Conservation (phyloP, 1,140 invertebrate genomes). For the Acromyrmex echinatior region DNA sequence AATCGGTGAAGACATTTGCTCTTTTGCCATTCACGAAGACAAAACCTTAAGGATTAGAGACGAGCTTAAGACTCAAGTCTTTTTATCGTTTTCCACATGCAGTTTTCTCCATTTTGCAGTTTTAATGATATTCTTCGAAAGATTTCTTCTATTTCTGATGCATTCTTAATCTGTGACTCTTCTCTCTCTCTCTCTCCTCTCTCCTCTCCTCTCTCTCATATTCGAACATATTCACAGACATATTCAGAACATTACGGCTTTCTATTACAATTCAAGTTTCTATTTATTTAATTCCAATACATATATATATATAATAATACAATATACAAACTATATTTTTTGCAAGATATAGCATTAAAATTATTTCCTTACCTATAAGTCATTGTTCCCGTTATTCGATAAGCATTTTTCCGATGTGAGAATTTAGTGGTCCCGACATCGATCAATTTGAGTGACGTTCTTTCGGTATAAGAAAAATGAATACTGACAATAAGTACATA, state of each 20-base stretch:
- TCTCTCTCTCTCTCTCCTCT: no score
- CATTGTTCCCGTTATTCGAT: not conserved
- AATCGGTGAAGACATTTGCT: constrained; percentile 7
- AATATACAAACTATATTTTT: not conserved
- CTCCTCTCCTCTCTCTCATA: no score
- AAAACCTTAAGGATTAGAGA: constrained; percentile 49
- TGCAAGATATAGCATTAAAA: not conserved
- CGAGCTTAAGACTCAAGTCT: constrained; percentile 32
- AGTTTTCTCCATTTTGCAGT: constrained; percentile 11
- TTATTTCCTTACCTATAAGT: not conserved
- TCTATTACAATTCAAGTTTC: not conserved
- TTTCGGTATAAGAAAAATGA: constrained; percentile 54
- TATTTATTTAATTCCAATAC: not conserved
- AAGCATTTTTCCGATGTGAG: not conserved
- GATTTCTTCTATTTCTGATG: constrained; percentile 8
- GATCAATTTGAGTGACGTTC: constrained; percentile 46
- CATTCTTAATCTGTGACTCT: constrained; percentile 1
- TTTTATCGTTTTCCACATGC: not conserved
- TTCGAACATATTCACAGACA: not conserved
- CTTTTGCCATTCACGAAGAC: constrained; percentile 3
- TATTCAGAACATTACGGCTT: not conserved
- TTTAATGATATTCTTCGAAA: not conserved
- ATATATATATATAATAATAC: not conserved
- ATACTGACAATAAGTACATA: constrained; percentile 33
- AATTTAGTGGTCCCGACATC: constrained; percentile 26